phyloP scores from a whole-genome alignment of 2,797 vertebrate genomes.

The Coilia nasus region DNA sequence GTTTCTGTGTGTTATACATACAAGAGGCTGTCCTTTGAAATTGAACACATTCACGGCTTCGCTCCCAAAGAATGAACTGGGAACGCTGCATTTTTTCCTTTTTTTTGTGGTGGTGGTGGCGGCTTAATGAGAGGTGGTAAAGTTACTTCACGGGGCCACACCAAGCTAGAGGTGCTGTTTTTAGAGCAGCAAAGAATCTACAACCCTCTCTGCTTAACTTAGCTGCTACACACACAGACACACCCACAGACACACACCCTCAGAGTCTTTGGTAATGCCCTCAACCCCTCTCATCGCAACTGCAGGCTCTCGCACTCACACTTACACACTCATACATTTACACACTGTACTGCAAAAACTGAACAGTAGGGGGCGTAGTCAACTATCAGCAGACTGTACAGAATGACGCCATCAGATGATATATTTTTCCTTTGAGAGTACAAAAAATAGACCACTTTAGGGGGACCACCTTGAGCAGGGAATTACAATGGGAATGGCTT shows the following conservation, averaged over 20 bases:
- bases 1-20: neutral
- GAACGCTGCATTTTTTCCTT: neutral
- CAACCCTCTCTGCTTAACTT: conserved; percentile 48
- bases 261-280: conserved; percentile 33
- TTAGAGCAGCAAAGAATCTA: neutral
- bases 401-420: conserved; percentile 11
- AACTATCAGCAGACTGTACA: conserved; percentile 2
- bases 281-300: neutral
- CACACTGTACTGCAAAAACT: neutral
- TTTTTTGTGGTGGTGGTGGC: neutral
- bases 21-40: conserved; percentile 15
- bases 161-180: neutral
- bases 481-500: neutral
- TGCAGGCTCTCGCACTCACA: neutral
- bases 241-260: conserved; percentile 35
- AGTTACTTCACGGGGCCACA: neutral
- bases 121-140: neutral
- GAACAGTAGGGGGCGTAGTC: conserved; percentile 1
- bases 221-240: conserved; percentile 24
- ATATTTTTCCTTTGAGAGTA: conserved; percentile 1
- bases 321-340: neutral
- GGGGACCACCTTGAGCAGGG: neutral
- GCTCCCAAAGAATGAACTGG: neutral
- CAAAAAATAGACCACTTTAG: conserved; percentile 20
- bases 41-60: neutral